Evolutionary conservation across 2,888 invertebrate species (phyloP).

Genomic region (Lasioglossum oenotherae): DNA sequence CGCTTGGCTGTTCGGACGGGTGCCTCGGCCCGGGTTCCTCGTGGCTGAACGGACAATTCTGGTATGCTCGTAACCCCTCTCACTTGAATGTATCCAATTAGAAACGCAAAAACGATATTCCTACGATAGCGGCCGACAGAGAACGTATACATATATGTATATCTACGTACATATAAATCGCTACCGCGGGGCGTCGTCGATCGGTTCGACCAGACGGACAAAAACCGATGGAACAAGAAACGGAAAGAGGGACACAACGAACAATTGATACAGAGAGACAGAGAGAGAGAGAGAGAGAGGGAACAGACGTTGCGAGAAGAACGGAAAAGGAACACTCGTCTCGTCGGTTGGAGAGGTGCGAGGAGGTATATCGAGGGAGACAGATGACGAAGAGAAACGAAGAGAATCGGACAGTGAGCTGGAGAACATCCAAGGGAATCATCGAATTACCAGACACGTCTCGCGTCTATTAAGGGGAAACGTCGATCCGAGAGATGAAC

Average conservation of each 20-base stretch:
- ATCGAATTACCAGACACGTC: slow-evolving; percentile 37
- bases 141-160: background rate
- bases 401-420: slow-evolving; percentile 4
- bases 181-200: background rate
- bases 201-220: background rate
- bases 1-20: background rate
- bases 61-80: slow-evolving; percentile 38
- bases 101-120: slow-evolving; percentile 9
- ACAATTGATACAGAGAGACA: background rate
- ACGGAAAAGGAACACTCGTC: slow-evolving; percentile 54
- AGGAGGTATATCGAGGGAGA: slow-evolving; percentile 41
- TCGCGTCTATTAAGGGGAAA: slow-evolving; percentile 30
- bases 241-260: background rate
- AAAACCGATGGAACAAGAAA: background rate
- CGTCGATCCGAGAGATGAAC: slow-evolving; percentile 45
- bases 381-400: slow-evolving; percentile 12
- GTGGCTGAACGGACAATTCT: slow-evolving; percentile 13
- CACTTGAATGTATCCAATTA: slow-evolving; percentile 42
- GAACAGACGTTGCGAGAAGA: background rate
- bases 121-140: background rate
- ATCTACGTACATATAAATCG: background rate
- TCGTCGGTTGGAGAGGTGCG: slow-evolving; percentile 79
- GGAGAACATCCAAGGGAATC: slow-evolving; percentile 44
- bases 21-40: slow-evolving; percentile 6
- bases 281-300: background rate